Conservation (phyloP, 2,888 invertebrate genomes). For the Lepidocyrtinus sp. region DNA sequence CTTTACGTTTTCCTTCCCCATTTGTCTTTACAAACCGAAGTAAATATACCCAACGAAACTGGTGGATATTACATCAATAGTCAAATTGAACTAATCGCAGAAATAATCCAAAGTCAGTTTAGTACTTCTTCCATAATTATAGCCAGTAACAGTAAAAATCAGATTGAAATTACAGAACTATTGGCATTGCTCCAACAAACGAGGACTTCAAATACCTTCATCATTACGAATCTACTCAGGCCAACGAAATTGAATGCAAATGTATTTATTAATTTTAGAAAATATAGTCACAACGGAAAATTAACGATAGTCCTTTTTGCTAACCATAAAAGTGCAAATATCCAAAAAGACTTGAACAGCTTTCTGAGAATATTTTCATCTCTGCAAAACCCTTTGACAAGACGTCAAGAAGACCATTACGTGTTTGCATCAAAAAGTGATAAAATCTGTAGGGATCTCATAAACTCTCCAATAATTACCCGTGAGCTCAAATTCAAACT, state of each 20-base stretch:
- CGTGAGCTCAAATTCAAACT: neutral
- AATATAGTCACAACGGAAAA: neutral
- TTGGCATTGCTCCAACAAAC: no score
- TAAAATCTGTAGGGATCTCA: neutral
- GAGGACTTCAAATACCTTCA: neutral
- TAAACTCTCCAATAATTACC: neutral
- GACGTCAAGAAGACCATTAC: neutral
- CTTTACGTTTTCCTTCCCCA: no score
- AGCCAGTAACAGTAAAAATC: no score
- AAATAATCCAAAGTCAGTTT: no score
- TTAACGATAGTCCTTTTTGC: neutral
- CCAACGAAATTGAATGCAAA: neutral
- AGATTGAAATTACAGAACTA: no score
- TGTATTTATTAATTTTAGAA: neutral
- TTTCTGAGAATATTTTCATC: neutral
- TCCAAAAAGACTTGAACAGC: neutral
- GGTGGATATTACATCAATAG: no score
- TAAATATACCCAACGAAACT: no score
- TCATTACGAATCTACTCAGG: neutral
- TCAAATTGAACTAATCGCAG: no score
- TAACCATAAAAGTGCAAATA: no score
- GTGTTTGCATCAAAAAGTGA: neutral
- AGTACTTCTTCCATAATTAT: no score
- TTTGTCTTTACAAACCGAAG: no score
- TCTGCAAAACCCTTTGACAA: neutral